Evolutionary conservation across 2,797 vertebrate species (phyloP).

Genomic region (Aldrovandia affinis): DNA sequence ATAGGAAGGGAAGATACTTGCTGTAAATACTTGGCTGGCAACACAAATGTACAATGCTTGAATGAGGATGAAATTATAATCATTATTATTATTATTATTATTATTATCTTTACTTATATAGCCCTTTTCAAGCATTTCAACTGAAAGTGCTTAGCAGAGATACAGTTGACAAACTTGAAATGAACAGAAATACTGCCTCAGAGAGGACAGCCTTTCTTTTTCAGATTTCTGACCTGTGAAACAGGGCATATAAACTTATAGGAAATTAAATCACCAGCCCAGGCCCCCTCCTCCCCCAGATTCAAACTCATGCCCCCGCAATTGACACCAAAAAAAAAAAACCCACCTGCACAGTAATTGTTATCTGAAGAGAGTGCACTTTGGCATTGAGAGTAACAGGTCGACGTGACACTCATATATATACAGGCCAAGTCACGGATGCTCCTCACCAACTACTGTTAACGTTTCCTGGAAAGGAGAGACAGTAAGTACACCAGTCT

Average conservation of each 20-base stretch:
- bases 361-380: constrained; percentile 72
- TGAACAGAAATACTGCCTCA: too few relatives aligned
- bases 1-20: constrained; percentile 28
- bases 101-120: too few relatives aligned
- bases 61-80: too few relatives aligned
- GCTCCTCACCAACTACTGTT: constrained; percentile 47
- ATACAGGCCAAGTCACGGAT: constrained; percentile 54
- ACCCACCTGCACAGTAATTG: constrained; percentile 35
- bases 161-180: too few relatives aligned
- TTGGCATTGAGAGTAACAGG: constrained; percentile 69
- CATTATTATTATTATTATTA: too few relatives aligned
- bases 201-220: too few relatives aligned
- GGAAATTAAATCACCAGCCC: neutral
- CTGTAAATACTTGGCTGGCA: neutral
- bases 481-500: constrained; percentile 69
- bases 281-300: neutral
- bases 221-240: too few relatives aligned
- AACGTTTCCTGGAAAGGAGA: constrained; percentile 55
- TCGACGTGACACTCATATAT: constrained; percentile 73
- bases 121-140: too few relatives aligned
- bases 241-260: neutral
- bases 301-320: constrained; percentile 27
- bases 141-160: too few relatives aligned
- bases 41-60: too few relatives aligned
- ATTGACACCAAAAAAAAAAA: constrained; percentile 34